Evolutionary conservation across 2,888 invertebrate species (phyloP), one percentile per base, ranked within the genome.

Genomic region (Lochmaea crataegi): DNA sequence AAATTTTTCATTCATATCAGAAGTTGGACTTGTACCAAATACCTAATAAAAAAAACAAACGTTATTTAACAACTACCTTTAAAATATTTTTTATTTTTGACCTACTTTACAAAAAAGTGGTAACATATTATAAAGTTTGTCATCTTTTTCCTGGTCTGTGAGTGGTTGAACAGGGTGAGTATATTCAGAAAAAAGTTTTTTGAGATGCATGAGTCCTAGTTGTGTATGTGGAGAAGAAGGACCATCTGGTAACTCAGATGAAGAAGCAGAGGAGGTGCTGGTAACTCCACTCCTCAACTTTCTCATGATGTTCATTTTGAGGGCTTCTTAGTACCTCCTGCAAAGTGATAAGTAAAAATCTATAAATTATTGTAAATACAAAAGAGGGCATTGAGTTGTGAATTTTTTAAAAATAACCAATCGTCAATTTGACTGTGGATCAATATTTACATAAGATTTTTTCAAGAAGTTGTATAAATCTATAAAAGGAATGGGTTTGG

Each of bases 1-100:
- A 88, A 99, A 99, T 87, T 98, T 97, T 85, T 97, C 97, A 85
- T 94, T 95, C 95, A 99, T 96, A 84, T 98, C 98, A 84, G 94
- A 93, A n/a, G 96, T 93, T 72, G 97, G 96, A 85, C 96, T 95
- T 78, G 94, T 92, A 78, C 96, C 96, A 88, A 98, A 98, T 67
- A 97, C 96, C 97, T 97, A 84, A 61, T 85, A 83, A n/a, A n/a
- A n/a, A n/a, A n/a, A n/a, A n/a, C n/a, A n/a, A n/a, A n/a, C n/a
- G n/a, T n/a, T n/a, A n/a, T n/a, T n/a, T n/a, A n/a, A n/a, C n/a
- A n/a, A n/a, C n/a, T n/a, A n/a, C n/a, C n/a, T n/a, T n/a, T n/a
- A n/a, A n/a, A n/a, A n/a, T n/a, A n/a, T n/a, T n/a, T 7, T 16
- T 9, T 53, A 7, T 16, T 53, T n/a, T 16, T n/a, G 6, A 4